Base-by-base conservation (phyloP, 2,888 invertebrate genomes). In the Acheta domesticus region DNA sequence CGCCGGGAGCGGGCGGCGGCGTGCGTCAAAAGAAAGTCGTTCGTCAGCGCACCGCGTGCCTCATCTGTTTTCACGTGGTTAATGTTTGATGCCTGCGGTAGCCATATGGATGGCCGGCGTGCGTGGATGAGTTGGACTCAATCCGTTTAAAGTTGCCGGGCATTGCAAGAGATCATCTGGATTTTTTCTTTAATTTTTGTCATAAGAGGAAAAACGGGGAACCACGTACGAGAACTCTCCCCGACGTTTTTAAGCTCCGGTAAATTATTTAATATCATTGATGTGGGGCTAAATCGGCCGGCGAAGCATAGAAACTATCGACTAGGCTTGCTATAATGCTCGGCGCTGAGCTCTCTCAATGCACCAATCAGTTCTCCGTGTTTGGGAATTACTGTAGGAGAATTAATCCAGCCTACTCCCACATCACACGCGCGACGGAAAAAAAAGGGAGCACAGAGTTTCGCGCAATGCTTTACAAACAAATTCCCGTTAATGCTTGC, bases 1-100 rank as follows among this genome's bases (percentile, higher is more conserved):
- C 0, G 62, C 16, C 62, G 62, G 62, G 62, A 8, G n/a, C 62
- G 62, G 62, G 62, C 62, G 62, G 62, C 62, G n/a, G 62, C 36
- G 5, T 62, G 62, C 62, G 62, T 62, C 62, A 62, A 62, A 62
- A 62, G 62, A 62, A 62, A 62, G 62, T 62, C 62, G 62, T n/a
- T 62, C 62, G 62, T 62, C 62, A 62, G 62, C n/a, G 62, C 62
- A 62, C n/a, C n/a, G 62, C 62, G 14, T 19, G 62, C 62, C 62
- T 62, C 62, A 62, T 62, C 62, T 62, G 62, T 62, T 62, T 62
- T 62, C 62, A 62, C 62, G 62, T 62, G 62, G 62, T 62, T 62
- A 62, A 62, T 62, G 62, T 62, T 62, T 62, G 62, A 62, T 62
- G 62, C 62, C 16, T 62, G 62, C n/a, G 62, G 62, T 62, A 62